Evolutionary conservation across 2,797 vertebrate species (phyloP).

Genomic region (Etheostoma nigrum): DNA sequence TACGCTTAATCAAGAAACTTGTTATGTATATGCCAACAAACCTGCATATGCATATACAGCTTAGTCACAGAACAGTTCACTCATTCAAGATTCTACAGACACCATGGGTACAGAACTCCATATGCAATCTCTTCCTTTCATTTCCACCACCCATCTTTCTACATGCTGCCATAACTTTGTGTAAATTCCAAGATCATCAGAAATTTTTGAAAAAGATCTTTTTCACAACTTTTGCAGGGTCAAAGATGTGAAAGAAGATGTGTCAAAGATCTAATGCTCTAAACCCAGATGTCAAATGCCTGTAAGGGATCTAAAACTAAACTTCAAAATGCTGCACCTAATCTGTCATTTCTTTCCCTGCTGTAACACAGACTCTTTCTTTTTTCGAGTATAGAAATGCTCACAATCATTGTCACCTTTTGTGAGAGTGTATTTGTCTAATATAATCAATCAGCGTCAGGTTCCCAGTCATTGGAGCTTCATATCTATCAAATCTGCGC

Average conservation of each 20-base stretch:
- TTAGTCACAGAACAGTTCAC: neutral
- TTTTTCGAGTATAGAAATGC: neutral
- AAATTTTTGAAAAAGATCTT: conserved; percentile 38
- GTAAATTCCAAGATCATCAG: conserved; percentile 49
- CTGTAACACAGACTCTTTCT: neutral
- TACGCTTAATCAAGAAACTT: neutral
- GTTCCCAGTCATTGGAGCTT: neutral
- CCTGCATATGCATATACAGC: too few relatives aligned
- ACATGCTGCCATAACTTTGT: neutral
- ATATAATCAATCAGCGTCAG: conserved; percentile 24
- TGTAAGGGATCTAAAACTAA: conserved; percentile 27
- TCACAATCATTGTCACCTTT: conserved; percentile 42
- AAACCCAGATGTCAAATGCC: conserved; percentile 42
- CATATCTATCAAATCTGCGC: neutral
- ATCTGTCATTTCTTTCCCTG: neutral
- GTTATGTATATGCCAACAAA: too few relatives aligned
- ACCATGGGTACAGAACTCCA: neutral
- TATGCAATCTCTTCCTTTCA: conserved; percentile 32
- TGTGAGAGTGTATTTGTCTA: conserved; percentile 26
- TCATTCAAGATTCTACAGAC: conserved; percentile 5
- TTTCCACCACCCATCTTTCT: conserved; percentile 5
- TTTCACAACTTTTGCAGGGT: conserved; percentile 25
- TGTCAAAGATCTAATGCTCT: neutral
- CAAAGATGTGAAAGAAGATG: too few relatives aligned
- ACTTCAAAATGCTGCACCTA: conserved; percentile 22